Evolutionary conservation across 2,797 vertebrate genomes (phyloP).

Genomic region (Sternarchorhynchus goeldii): DNA sequence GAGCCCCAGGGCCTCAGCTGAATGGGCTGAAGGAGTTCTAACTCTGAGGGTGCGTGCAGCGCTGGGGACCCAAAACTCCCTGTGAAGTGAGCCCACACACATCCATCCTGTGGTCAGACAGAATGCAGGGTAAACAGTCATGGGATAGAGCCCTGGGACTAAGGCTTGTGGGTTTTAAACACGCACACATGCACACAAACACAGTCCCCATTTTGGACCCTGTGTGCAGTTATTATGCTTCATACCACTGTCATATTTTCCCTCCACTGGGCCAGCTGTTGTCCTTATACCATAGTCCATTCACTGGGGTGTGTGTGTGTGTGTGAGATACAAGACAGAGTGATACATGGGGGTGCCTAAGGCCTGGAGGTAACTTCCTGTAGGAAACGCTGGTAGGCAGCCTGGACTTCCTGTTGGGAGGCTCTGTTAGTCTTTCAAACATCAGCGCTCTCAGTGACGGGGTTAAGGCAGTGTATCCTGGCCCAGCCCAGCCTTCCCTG

Average conservation of each 20-base stretch:
- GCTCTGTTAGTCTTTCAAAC: constrained; percentile 31
- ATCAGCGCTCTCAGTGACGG: constrained; percentile 9
- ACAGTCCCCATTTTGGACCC: neutral
- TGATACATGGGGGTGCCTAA: neutral
- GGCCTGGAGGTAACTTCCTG: constrained; percentile 52
- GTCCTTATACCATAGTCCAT: constrained; percentile 1
- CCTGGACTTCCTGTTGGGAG: constrained; percentile 47
- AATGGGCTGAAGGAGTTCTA: constrained; percentile 15
- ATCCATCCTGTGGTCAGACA: constrained; percentile 27
- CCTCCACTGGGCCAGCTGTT: constrained; percentile 13
- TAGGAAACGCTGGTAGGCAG: constrained; percentile 50
- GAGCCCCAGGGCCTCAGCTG: neutral
- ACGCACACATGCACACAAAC: constrained; percentile 5
- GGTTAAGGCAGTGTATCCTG: neutral
- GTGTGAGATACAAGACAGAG: neutral
- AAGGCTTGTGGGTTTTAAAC: constrained; percentile 12
- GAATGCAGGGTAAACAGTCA: constrained; percentile 42
- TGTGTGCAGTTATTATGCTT: constrained; percentile 31
- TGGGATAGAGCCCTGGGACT: constrained; percentile 31
- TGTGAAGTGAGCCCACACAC: neutral
- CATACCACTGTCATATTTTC: constrained; percentile 34
- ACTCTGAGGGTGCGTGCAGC: constrained; percentile 4
- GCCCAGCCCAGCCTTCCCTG: neutral
- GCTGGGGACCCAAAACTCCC: neutral
- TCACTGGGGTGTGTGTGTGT: constrained; percentile 5